Conservation (phyloP, 2,888 invertebrate genomes). For the Anthophora plumipes region DNA sequence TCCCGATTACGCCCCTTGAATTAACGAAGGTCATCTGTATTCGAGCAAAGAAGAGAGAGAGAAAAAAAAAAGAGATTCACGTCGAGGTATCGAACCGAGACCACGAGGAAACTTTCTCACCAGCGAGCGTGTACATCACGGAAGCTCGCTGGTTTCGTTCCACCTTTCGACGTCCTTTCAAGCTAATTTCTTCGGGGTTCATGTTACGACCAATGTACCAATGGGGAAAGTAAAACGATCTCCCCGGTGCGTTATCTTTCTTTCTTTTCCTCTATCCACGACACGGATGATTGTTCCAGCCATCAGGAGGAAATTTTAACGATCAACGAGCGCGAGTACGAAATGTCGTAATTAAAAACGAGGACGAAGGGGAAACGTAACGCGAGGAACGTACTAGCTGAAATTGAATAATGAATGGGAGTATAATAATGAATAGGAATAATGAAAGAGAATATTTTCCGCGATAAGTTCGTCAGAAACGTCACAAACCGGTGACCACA, state of each 20-base stretch:
- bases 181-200: constrained; percentile 25
- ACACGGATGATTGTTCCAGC: no score
- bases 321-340: no score
- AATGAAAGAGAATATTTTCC: background rate
- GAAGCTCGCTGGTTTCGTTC: no score
- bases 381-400: background rate
- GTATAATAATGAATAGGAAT: background rate
- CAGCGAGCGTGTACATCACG: background rate
- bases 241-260: no score
- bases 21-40: constrained; percentile 34
- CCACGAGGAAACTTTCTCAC: background rate
- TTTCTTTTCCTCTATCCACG: no score
- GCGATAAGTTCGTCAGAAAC: background rate
- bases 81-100: background rate
- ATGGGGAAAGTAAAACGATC: no score
- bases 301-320: no score
- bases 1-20: constrained; percentile 44
- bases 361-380: no score
- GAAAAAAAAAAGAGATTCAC: constrained; percentile 26
- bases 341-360: background rate
- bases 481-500: background rate
- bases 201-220: constrained; percentile 27
- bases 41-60: constrained; percentile 20
- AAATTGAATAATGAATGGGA: background rate
- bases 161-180: background rate